A percentile compares a stretch with the other conserved stretches of the same genome.
phyloP scores from a whole-genome alignment of 2,888 invertebrate species.

The Linhomoeus sp. region DNA sequence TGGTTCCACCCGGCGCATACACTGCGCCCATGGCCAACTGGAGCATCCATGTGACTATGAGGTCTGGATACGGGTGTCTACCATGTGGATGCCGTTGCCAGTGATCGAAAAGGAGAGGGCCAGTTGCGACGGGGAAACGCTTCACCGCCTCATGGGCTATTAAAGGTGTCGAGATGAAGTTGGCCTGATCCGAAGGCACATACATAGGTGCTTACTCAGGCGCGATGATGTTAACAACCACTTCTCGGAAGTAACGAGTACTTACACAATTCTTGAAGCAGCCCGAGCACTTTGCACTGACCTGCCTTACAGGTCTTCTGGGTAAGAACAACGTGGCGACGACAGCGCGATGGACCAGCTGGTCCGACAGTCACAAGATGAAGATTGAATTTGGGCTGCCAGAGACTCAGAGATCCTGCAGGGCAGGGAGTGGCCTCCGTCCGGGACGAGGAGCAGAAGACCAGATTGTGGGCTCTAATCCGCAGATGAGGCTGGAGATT shows the following conservation, averaged over 20 bases:
- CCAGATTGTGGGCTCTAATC: not conserved
- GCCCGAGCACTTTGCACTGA: not conserved
- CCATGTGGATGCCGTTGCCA: not conserved
- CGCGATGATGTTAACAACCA: no score
- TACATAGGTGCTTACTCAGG: no score
- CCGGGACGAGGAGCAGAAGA: not conserved
- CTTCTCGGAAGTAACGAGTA: no score
- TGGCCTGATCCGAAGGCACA: not conserved
- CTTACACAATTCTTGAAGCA: no score
- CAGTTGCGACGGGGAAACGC: not conserved
- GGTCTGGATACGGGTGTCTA: not conserved
- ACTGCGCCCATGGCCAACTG: not conserved
- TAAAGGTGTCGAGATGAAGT: not conserved
- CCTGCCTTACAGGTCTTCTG: no score
- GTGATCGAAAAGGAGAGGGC: not conserved
- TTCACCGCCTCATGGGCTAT: not conserved
- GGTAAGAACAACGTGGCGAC: not conserved
- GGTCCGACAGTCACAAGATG: not conserved
- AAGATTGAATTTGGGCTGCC: not conserved
- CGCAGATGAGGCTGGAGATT: no score
- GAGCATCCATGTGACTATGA: not conserved
- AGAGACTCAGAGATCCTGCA: not conserved
- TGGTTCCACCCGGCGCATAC: not conserved
- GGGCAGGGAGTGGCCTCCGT: not conserved
- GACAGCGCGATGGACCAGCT: not conserved